Evolutionary conservation across 2,113 vertebrate species (phyloP), one percentile per base, ranked within the genome.

Genomic region (pig (Sus scrofa)): DNA sequence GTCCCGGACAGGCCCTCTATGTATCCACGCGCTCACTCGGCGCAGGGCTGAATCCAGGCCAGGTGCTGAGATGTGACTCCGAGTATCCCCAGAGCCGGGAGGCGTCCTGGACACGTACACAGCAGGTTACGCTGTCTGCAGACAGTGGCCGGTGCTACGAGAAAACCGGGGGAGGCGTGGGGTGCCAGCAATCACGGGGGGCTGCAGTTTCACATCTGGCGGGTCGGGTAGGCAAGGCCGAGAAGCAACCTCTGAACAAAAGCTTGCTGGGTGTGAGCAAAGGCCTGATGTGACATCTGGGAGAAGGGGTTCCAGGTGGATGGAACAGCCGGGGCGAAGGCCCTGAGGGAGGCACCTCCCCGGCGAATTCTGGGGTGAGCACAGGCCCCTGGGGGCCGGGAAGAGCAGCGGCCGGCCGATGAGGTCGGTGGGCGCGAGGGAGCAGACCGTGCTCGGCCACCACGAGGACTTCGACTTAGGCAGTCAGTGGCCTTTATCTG

Each of bases 131-230:
- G 6, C 0, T 11, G 39, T 32, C 0, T 24, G 44, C 50, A 37
- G 3, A n/a, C n/a, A 24, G 60, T 15, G 81, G 5, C 8, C 6
- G 24, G 58, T n/a, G 32, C 26, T 30, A 3, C 9, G 39, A 75
- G 78, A 37, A 12, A 44, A 18, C 24, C 14, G 65, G 30, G 19
- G 56, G 75, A 52, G 37, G 30, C 18, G 27, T 67, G 62, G 56
- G 34, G 12, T 2, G 7, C 1, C 24, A 1, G 34, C 4, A 19
- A 2, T 7, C 7, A 30, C 12, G 74, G 83, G 0, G 2, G 0
- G 8, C 10, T 81, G 62, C 37, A 44, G 2, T 27, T 70, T 32
- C 15, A 39, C 3, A 7, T 32, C 3, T 1, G 58, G 79, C 6
- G 0, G 0, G 65, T 22, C 9, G 32, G 82, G 71, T 7, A 16